Evolutionary conservation across 2,113 vertebrate genomes (phyloP).

Genomic region (Epinephelus fuscoguttatus): DNA sequence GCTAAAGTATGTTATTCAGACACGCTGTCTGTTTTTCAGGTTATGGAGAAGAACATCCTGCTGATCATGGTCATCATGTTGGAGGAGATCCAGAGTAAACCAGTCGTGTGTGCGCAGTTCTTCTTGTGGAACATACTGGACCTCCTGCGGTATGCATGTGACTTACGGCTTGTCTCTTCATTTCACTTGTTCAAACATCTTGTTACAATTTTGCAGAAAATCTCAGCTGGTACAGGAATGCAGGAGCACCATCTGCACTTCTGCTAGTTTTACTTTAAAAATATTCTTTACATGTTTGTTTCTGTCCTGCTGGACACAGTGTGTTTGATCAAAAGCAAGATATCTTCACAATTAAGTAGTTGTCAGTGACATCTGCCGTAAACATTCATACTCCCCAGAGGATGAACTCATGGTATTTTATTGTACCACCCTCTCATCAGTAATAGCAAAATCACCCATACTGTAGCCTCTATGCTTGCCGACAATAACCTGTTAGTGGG

Average conservation of each 20-base stretch:
- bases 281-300: not conserved
- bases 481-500: too few species aligned
- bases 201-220: not conserved
- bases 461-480: too few species aligned
- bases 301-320: not conserved
- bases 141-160: conserved; percentile 86
- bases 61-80: conserved; percentile 90
- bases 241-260: not conserved
- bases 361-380: too few species aligned
- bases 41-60: conserved; percentile 91
- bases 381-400: too few species aligned
- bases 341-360: too few species aligned
- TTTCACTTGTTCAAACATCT: not conserved
- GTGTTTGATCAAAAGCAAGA: too few species aligned
- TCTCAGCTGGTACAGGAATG: not conserved
- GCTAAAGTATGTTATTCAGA: not conserved
- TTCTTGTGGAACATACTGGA: conserved; percentile 93
- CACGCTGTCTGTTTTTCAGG: conserved; percentile 77
- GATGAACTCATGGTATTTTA: too few species aligned
- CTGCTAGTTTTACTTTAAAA: not conserved
- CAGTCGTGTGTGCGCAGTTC: conserved; percentile 90
- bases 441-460: too few species aligned
- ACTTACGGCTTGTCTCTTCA: not conserved
- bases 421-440: not conserved
- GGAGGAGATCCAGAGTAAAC: conserved; percentile 93